Base-by-base conservation (phyloP, 1,140 invertebrate genomes). In the Bombus fervidus region DNA sequence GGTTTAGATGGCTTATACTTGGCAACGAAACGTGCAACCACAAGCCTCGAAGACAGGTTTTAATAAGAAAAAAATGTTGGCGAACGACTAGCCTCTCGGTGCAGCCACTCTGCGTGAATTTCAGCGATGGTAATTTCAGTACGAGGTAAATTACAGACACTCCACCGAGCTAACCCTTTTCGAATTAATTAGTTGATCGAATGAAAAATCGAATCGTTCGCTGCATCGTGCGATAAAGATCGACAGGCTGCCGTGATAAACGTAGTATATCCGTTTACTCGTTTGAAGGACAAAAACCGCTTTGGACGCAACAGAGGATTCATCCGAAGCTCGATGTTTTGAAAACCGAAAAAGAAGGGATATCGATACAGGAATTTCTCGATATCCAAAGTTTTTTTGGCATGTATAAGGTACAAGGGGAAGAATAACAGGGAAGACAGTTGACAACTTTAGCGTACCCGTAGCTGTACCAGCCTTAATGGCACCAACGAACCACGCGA, bases 21-120 rank as follows among this genome's bases (percentile, higher is more conserved):
- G 25, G 28, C 25, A n/a, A 72, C 12, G 37, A 41, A 72, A 41
- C 69, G 12, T 28, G 69, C 37, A 13, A 28, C 69, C 39, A 72
- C 39, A 39, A n/a, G 39, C 37, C 69, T n/a, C 37, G 69, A 72
- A n/a, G 69, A 72, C 69, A 72, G 69, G 39, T 72, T 72, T 72
- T 41, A 72, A 72, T 72, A 39, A 72, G 69, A 41, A 72, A 72
- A 41, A 72, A 72, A 6, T 37, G 68, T 25, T 37, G 31, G 3
- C 34, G 34, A 69, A 37, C 34, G 66, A 31, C 31, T 22, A 37
- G 66, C 66, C 66, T 37, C 34, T 22, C 34, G 25, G 69, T 41
- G 12, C 12, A 72, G 68, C 34, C 68, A 37, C 22, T 69, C 34
- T 12, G 22, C 41, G 69, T n/a, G 69, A 72, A 41, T 72, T 72